A percentile compares a stretch with the other conserved stretches of the same genome.
Evolutionary conservation across 2,797 vertebrate genomes (phyloP).

Genomic region (Protonibea diacanthus): DNA sequence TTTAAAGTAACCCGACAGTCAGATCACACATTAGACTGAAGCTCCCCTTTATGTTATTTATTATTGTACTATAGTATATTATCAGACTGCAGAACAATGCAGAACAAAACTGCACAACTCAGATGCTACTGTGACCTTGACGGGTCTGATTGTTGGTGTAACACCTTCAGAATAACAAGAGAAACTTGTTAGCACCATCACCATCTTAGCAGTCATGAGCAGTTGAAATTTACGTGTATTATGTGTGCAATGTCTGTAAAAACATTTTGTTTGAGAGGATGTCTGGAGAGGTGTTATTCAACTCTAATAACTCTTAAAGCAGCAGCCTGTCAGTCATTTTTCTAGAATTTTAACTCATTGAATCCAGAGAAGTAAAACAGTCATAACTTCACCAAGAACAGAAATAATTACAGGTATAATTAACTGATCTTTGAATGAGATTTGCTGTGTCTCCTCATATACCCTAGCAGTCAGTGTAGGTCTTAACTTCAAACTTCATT

Average conservation of each 20-base stretch:
- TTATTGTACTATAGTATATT: background rate
- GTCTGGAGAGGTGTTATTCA: background rate
- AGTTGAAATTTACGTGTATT: background rate
- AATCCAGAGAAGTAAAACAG: background rate
- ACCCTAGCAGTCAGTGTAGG: background rate
- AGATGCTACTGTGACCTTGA: slow-evolving; percentile 2
- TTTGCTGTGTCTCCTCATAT: background rate
- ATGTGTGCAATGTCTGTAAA: background rate
- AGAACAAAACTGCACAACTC: slow-evolving; percentile 5
- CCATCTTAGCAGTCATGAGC: background rate
- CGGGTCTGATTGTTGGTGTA: background rate
- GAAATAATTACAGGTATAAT: background rate
- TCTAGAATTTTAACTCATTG: background rate
- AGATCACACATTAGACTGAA: background rate
- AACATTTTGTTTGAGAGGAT: background rate
- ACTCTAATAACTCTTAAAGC: background rate
- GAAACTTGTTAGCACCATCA: background rate
- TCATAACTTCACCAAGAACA: background rate
- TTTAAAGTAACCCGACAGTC: background rate
- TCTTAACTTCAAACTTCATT: background rate
- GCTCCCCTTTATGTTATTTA: background rate
- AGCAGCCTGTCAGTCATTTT: background rate
- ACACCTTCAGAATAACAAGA: background rate
- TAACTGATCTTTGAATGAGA: background rate
- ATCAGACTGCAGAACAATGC: background rate